Evolutionary conservation across 2,888 invertebrate species (phyloP).

Genomic region (Taphrorychus bicolor): DNA sequence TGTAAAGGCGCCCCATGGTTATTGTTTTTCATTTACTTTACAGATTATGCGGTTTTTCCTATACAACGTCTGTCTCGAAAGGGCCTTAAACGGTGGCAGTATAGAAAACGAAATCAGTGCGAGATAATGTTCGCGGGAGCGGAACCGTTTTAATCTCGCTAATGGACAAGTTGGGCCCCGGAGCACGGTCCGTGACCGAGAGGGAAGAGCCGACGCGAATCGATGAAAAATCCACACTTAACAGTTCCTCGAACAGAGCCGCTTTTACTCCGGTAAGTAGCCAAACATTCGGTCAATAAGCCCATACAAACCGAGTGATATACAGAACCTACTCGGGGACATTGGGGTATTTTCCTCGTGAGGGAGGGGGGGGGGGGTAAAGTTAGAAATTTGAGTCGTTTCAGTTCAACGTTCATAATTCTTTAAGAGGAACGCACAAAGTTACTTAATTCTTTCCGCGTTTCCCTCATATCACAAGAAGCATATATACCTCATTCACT

Average conservation of each 20-base stretch:
- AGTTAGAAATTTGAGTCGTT: no score
- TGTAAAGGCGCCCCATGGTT: no score
- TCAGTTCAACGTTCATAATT: no score
- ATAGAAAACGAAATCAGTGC: constrained; percentile 10
- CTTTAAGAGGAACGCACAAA: no score
- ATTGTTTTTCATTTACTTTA: no score
- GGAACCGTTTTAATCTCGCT: constrained; percentile 35
- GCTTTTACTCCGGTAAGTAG: background rate
- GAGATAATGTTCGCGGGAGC: constrained; percentile 33
- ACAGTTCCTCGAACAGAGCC: constrained; percentile 5
- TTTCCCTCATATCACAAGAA: no score
- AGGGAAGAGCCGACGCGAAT: constrained; percentile 1
- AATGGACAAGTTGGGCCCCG: constrained; percentile 27
- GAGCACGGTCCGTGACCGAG: constrained; percentile 21
- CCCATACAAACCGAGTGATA: background rate
- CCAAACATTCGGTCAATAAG: background rate
- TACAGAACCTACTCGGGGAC: no score
- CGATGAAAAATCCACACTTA: constrained; percentile 17
- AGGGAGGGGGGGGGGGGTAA: no score
- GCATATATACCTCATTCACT: no score
- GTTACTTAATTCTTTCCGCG: no score
- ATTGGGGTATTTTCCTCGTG: no score
- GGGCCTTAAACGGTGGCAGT: background rate
- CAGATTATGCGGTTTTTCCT: no score
- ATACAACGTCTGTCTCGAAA: background rate